Evolutionary conservation across 2,113 vertebrate species (phyloP).

Genomic region (Protobothrops flavoviridis): DNA sequence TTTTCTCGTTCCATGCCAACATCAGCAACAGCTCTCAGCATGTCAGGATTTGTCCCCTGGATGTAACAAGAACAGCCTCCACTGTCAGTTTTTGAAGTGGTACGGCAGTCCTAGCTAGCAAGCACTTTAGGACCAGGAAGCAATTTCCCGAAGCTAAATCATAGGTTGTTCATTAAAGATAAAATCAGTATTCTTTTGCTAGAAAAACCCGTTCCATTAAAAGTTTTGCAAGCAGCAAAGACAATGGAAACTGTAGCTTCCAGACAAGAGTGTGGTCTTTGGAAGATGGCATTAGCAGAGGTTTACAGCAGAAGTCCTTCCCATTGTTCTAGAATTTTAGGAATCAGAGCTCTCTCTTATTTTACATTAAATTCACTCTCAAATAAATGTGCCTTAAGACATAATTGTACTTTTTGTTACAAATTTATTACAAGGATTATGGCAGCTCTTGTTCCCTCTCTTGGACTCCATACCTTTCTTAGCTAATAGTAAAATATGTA

Average conservation of each 20-base stretch:
- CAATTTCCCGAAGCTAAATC: constrained; percentile 63
- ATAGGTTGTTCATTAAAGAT: constrained; percentile 62
- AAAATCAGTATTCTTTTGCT: constrained; percentile 63
- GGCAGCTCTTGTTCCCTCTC: not conserved
- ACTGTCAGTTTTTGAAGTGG: constrained; percentile 38
- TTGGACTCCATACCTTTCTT: fast-evolving
- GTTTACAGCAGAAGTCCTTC: not conserved
- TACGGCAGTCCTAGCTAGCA: constrained; percentile 41
- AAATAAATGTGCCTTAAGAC: not conserved
- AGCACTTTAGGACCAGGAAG: constrained; percentile 62
- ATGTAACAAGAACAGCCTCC: constrained; percentile 13
- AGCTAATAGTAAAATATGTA: not conserved
- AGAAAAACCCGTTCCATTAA: constrained; percentile 69
- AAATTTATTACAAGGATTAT: not conserved
- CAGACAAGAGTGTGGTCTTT: constrained; percentile 36
- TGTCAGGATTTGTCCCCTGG: constrained; percentile 32
- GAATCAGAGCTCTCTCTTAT: not conserved
- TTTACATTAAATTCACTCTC: constrained; percentile 22
- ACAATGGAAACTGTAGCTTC: constrained; percentile 56
- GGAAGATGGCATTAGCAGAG: constrained; percentile 12
- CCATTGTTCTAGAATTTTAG: not conserved
- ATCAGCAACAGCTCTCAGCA: constrained; percentile 34
- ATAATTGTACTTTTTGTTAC: not conserved
- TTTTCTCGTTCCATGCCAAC: constrained; percentile 52
- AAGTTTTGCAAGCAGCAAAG: constrained; percentile 63